Conservation (phyloP, 2,888 invertebrate genomes). For the Acrobasis suavella region DNA sequence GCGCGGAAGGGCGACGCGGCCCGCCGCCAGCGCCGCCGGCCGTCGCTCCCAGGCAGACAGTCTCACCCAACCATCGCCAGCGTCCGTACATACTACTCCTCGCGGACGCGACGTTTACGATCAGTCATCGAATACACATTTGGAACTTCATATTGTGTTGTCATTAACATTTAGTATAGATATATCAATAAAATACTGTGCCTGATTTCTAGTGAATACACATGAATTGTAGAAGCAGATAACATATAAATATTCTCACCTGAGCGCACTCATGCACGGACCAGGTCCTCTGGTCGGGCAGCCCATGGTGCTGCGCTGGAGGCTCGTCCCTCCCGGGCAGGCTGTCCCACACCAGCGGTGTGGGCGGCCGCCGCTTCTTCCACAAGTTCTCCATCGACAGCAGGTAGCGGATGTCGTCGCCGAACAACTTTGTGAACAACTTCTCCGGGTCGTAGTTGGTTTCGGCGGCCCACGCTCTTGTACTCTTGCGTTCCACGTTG, state of each 20-base stretch:
- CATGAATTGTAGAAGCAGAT: too few relatives aligned
- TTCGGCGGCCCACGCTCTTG: slow-evolving; percentile 94
- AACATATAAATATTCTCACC: slow-evolving; percentile 47
- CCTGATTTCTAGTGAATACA: too few relatives aligned
- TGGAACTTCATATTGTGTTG: too few relatives aligned
- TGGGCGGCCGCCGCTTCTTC: slow-evolving; percentile 94
- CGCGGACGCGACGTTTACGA: too few relatives aligned
- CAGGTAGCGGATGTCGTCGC: slow-evolving; percentile 96
- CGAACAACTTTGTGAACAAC: slow-evolving; percentile 95
- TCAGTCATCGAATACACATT: too few relatives aligned
- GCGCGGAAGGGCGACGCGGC: too few relatives aligned
- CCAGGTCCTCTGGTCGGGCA: slow-evolving; percentile 91
- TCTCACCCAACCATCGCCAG: too few relatives aligned
- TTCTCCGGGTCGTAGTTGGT: slow-evolving; percentile 91
- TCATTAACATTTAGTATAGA: too few relatives aligned
- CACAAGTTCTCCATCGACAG: slow-evolving; percentile 97
- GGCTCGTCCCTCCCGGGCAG: slow-evolving; percentile 82
- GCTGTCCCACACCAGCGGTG: slow-evolving; percentile 88
- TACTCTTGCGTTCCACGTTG: slow-evolving; percentile 85
- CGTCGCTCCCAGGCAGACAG: too few relatives aligned
- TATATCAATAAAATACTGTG: too few relatives aligned
- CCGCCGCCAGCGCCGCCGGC: too few relatives aligned
- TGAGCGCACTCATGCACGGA: slow-evolving; percentile 87
- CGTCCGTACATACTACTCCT: too few relatives aligned
- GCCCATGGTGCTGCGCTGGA: slow-evolving; percentile 69